Conservation (phyloP, 1,140 invertebrate genomes). For the Trichoplusia ni region DNA sequence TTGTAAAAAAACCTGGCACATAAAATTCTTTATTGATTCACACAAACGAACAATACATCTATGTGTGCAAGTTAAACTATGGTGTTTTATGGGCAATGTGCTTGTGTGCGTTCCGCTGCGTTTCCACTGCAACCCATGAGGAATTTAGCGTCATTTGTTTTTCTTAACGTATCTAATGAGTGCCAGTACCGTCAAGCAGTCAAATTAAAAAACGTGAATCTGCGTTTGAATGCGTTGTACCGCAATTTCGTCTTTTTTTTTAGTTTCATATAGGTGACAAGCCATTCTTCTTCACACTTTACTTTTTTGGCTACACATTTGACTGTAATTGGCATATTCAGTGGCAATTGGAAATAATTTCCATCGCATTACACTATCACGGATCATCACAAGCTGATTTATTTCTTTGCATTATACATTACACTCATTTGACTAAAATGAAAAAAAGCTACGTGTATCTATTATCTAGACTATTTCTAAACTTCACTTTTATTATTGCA, state of each 20-base stretch:
- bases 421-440: too few species aligned
- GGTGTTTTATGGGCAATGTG: not conserved
- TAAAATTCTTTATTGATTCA: slow-evolving; percentile 36
- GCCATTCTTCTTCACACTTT: not conserved
- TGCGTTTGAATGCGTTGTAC: not conserved
- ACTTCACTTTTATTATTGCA: too few species aligned
- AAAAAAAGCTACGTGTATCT: too few species aligned
- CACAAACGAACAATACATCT: not conserved
- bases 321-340: too few species aligned
- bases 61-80: not conserved
- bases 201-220: slow-evolving; percentile 6
- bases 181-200: not conserved
- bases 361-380: too few species aligned
- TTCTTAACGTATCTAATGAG: slow-evolving; percentile 6
- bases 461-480: too few species aligned
- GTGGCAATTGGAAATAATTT: too few species aligned
- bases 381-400: too few species aligned
- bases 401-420: too few species aligned
- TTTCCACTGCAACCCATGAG: slow-evolving; percentile 10
- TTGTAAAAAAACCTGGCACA: slow-evolving; percentile 31
- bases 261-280: too few species aligned
- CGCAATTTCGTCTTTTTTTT: not conserved
- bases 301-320: not conserved
- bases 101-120: not conserved
- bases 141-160: slow-evolving; percentile 3